Percentiles rank a stretch among this genome's conserved stretches.
Evolutionary conservation across 2,113 vertebrate genomes (phyloP).

Genomic region (Panthera leo): DNA sequence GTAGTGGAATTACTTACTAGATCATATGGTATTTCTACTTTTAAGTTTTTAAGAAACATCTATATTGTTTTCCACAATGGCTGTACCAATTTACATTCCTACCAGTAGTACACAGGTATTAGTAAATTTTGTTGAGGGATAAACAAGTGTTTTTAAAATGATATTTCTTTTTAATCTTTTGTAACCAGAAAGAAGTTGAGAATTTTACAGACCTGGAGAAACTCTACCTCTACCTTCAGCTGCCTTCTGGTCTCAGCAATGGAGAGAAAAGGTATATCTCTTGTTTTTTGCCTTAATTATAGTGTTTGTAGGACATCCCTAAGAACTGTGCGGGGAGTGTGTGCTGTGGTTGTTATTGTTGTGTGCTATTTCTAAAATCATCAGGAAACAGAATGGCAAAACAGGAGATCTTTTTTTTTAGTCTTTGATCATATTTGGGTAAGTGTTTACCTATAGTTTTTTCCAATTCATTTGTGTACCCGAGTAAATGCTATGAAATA

Average conservation of each 20-base stretch:
- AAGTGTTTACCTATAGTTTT: constrained; percentile 22
- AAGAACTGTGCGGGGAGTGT: background rate
- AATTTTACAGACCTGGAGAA: constrained; percentile 99
- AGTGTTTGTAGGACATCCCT: background rate
- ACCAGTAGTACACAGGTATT: background rate
- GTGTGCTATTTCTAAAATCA: background rate
- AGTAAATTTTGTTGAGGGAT: constrained; percentile 27
- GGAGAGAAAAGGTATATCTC: constrained; percentile 94
- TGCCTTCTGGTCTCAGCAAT: constrained; percentile 97
- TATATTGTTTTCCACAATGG: background rate
- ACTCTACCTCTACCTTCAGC: constrained; percentile 99
- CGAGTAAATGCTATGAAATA: constrained; percentile 29
- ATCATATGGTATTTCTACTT: background rate
- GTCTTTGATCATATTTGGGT: constrained; percentile 15
- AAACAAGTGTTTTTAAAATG: background rate
- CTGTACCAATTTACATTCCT: background rate
- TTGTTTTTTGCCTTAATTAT: background rate
- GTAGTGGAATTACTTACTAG: background rate
- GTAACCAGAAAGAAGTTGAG: constrained; percentile 98
- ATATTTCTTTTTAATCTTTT: constrained; percentile 65
- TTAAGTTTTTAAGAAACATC: background rate
- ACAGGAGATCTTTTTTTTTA: background rate
- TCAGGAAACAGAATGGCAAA: constrained; percentile 20
- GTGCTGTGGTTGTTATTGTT: background rate
- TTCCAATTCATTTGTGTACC: constrained; percentile 3